Percentiles rank a stretch among this genome's conserved stretches.
Conservation (phyloP, 2,888 invertebrate species). For the Limenitis camilla region DNA sequence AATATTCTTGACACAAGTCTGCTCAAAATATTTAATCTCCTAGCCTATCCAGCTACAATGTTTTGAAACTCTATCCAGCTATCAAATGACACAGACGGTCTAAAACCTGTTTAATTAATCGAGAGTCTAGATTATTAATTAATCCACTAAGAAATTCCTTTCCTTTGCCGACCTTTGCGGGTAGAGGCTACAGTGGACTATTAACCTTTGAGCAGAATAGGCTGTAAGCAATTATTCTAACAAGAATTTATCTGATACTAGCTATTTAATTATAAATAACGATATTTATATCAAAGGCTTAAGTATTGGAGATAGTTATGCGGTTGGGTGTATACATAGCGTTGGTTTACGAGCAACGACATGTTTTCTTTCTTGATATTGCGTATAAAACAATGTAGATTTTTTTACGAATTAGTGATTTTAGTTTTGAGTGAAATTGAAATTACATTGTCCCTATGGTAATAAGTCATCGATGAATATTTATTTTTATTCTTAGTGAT, state of each 20-base stretch:
- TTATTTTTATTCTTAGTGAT: too few species aligned
- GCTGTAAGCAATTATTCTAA: background rate
- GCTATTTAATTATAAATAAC: background rate
- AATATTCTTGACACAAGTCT: too few species aligned
- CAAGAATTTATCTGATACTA: background rate
- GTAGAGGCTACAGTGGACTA: background rate
- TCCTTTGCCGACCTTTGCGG: slow-evolving; percentile 5
- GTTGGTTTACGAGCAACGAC: too few species aligned
- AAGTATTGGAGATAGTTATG: too few species aligned
- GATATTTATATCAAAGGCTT: background rate
- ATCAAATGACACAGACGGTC: slow-evolving; percentile 36
- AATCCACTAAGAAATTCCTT: slow-evolving; percentile 6
- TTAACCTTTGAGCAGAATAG: slow-evolving; percentile 5
- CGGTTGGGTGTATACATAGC: too few species aligned
- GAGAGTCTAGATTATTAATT: slow-evolving; percentile 47
- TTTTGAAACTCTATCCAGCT: slow-evolving; percentile 4
- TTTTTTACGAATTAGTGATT: too few species aligned
- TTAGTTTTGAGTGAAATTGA: too few species aligned
- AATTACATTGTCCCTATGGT: too few species aligned
- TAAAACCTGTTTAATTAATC: slow-evolving; percentile 43
- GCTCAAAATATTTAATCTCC: background rate
- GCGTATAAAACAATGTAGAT: too few species aligned
- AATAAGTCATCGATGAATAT: too few species aligned
- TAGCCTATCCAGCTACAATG: slow-evolving; percentile 1
- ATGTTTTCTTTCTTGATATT: too few species aligned